phyloP scores from a whole-genome alignment of 2,888 invertebrate species.

The Antheraea assamensis region DNA sequence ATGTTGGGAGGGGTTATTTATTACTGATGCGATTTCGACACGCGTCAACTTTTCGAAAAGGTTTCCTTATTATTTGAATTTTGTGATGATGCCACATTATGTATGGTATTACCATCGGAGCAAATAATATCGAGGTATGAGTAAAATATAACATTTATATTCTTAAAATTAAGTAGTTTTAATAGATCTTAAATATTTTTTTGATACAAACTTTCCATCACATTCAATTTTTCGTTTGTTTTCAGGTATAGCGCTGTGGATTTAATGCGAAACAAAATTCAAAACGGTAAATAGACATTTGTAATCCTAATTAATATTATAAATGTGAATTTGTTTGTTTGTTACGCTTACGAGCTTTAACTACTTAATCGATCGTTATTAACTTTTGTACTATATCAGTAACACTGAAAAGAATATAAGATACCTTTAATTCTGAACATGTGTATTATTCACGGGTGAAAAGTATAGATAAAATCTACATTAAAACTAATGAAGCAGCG shows the following conservation, averaged over 20 bases:
- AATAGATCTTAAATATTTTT: neutral
- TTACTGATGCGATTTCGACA: constrained; percentile 64
- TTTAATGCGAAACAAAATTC: neutral
- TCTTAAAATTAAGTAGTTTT: neutral
- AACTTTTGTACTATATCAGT: too few species aligned
- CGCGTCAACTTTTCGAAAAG: constrained; percentile 52
- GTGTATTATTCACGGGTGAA: too few species aligned
- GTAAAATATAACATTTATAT: neutral
- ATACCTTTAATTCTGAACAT: too few species aligned
- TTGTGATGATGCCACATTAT: constrained; percentile 12
- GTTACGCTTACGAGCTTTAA: too few species aligned
- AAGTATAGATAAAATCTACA: too few species aligned
- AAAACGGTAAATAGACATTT: neutral
- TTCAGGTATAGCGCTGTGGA: neutral
- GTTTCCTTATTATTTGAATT: constrained; percentile 43
- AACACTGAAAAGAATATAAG: too few species aligned
- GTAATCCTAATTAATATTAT: neutral
- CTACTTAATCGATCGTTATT: too few species aligned
- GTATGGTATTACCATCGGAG: constrained; percentile 2
- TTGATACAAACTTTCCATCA: neutral
- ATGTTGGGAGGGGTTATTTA: constrained; percentile 67
- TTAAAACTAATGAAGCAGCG: too few species aligned
- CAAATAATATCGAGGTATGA: neutral
- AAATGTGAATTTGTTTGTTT: too few species aligned
- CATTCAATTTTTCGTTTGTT: neutral